Percentiles rank a stretch among this genome's conserved stretches.
phyloP scores from a whole-genome alignment of 2,888 invertebrate genomes.

The Gymnosoma rotundatum region DNA sequence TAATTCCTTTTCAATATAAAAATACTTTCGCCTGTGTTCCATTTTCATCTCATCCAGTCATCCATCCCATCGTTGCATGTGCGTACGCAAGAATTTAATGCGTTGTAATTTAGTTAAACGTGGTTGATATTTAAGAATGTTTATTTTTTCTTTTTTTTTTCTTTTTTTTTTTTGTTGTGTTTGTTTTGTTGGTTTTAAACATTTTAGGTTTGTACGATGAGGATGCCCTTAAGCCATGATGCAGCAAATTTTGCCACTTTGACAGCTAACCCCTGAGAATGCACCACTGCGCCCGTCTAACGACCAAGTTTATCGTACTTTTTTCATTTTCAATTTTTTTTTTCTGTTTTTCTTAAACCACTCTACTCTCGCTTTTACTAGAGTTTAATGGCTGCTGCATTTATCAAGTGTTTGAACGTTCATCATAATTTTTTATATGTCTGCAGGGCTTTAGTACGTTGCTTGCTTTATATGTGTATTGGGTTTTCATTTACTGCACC shows the following conservation, averaged over 20 bases:
- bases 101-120: conserved; percentile 72
- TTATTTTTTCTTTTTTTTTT: not conserved
- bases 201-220: conserved; percentile 38
- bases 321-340: not conserved
- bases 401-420: conserved; percentile 67
- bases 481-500: conserved; percentile 37
- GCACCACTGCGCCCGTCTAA: conserved; percentile 61
- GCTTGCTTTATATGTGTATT: conserved; percentile 4
- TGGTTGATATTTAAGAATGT: conserved; percentile 49
- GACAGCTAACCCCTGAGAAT: conserved; percentile 65
- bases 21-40: conserved; percentile 10
- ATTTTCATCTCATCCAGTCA: conserved; percentile 17
- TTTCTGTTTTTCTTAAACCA: conserved; percentile 22
- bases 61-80: conserved; percentile 10
- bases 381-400: conserved; percentile 61
- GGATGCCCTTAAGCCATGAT: conserved; percentile 67
- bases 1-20: conserved; percentile 47
- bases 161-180: conserved; percentile 1
- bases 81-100: conserved; percentile 68
- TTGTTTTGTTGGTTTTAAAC: conserved; percentile 27
- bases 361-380: conserved; percentile 28
- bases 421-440: conserved; percentile 51
- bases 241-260: conserved; percentile 70
- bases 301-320: conserved; percentile 35
- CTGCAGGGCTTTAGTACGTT: conserved; percentile 48